Base-by-base conservation (phyloP, 2,888 invertebrate species). In the Sthenelais limicola region DNA sequence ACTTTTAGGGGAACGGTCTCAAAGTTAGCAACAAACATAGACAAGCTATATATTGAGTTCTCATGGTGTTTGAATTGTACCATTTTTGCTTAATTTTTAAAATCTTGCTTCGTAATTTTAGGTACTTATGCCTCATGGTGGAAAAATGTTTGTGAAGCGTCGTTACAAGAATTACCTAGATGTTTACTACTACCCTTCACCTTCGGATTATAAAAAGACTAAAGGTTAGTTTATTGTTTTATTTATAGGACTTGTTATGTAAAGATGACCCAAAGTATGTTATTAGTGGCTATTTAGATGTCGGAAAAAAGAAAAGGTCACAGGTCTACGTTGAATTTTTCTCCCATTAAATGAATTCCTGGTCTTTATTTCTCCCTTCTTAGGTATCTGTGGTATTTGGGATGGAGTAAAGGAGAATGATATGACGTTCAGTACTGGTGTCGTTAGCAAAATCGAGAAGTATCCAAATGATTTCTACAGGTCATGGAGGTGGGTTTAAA, bases 81-180 rank as follows among this genome's bases (percentile, higher is more conserved):
- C n/a, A n/a, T n/a, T n/a, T n/a, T n/a, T n/a, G n/a, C n/a, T n/a
- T n/a, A n/a, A n/a, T n/a, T n/a, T n/a, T n/a, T n/a, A n/a, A n/a
- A n/a, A n/a, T n/a, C n/a, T n/a, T n/a, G n/a, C n/a, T n/a, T n/a
- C n/a, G n/a, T n/a, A n/a, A n/a, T n/a, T n/a, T n/a, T n/a, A 56
- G 56, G 30, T 56, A n/a, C 32, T 3, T 3, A 33, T 56, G 18
- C 56, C 56, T 4, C 56, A 56, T 56, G 56, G 56, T 32, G 56
- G 56, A 9, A 56, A n/a, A 28, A 32, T 56, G 56, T 33, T 18
- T 7, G n/a, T 56, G 32, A 56, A 56, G 24, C 56, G 56, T 32
- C 30, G 30, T 21, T 56, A 56, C 56, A 28, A 32, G 56, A 56
- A 56, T 21, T 56, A 56, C 56, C 56, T 56, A 18, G 56, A 56